Percentiles rank a stretch among this genome's conserved stretches.
phyloP scores from a whole-genome alignment of 2,797 vertebrate species.

The Enteromius paludinosus region DNA sequence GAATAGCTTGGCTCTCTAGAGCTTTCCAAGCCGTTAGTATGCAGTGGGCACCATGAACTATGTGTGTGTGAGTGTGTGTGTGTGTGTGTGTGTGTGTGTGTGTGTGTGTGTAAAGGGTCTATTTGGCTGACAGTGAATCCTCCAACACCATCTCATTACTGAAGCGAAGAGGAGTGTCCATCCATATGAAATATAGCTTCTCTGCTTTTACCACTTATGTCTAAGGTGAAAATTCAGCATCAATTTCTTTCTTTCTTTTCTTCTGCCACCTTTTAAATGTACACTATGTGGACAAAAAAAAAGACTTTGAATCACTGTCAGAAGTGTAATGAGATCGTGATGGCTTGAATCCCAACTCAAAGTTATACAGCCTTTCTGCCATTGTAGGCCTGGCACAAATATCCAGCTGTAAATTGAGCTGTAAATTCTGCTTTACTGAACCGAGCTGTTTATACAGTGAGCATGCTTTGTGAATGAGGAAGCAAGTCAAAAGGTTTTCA shows the following conservation, averaged over 20 bases:
- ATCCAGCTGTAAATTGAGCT: not conserved
- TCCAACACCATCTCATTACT: slow-evolving; percentile 20
- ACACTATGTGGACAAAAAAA: not conserved
- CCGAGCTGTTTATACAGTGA: not conserved
- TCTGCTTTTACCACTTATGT: not conserved
- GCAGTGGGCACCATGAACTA: slow-evolving; percentile 29
- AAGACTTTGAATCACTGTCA: slow-evolving; percentile 4
- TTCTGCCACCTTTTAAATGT: not conserved
- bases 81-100: not conserved
- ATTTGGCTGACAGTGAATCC: slow-evolving; percentile 22
- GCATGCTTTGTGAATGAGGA: not conserved
- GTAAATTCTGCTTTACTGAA: slow-evolving; percentile 6
- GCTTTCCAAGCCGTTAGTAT: slow-evolving; percentile 36
- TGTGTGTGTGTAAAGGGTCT: slow-evolving; percentile 1
- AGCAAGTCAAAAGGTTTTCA: not conserved
- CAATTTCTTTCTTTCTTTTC: not conserved
- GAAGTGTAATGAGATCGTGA: not conserved
- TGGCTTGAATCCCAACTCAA: slow-evolving; percentile 13
- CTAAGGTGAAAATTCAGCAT: slow-evolving; percentile 14
- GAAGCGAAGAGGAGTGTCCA: slow-evolving; percentile 30
- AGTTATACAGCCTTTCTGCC: not conserved
- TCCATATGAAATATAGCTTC: slow-evolving; percentile 39
- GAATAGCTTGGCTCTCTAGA: slow-evolving; percentile 33
- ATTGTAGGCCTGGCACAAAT: not conserved
- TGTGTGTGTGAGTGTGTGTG: not conserved